phyloP scores from a whole-genome alignment of 1,140 invertebrate species.

The Periplaneta americana region DNA sequence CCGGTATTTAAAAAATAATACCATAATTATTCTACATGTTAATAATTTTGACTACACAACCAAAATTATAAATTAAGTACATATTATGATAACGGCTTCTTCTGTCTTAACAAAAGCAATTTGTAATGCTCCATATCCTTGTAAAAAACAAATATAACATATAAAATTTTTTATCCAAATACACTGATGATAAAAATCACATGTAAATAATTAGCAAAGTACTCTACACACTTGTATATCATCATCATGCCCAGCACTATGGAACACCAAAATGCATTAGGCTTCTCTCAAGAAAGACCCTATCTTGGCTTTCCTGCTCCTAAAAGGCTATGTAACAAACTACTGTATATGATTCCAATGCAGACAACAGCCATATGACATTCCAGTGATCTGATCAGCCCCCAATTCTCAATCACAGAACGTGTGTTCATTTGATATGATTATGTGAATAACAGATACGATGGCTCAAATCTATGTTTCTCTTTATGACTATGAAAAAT shows the following conservation, averaged over 20 bases:
- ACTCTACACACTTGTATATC: background rate
- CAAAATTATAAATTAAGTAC: background rate
- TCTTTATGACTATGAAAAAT: too few species aligned
- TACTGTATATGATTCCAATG: background rate
- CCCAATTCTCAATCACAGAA: background rate
- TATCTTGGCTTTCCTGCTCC: background rate
- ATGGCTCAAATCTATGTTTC: too few species aligned
- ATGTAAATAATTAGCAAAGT: background rate
- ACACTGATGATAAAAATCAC: background rate
- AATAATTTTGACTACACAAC: background rate
- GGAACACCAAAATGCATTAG: background rate
- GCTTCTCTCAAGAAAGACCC: background rate
- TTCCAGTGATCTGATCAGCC: background rate
- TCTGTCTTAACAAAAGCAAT: background rate
- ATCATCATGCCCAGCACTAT: background rate
- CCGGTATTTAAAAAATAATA: too few species aligned
- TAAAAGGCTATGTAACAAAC: background rate
- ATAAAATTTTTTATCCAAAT: background rate
- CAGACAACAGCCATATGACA: background rate
- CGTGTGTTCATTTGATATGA: background rate
- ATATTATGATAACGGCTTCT: background rate
- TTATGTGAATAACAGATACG: background rate
- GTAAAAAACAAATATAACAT: background rate
- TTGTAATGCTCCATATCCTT: background rate
- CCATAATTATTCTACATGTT: background rate